A percentile compares a stretch with the other conserved stretches of the same genome.
These are phyloP conservation scores for Hoplodrina blanda DNA, from an alignment of 2,888 invertebrate species.

Conservation along the genomic window DNA sequence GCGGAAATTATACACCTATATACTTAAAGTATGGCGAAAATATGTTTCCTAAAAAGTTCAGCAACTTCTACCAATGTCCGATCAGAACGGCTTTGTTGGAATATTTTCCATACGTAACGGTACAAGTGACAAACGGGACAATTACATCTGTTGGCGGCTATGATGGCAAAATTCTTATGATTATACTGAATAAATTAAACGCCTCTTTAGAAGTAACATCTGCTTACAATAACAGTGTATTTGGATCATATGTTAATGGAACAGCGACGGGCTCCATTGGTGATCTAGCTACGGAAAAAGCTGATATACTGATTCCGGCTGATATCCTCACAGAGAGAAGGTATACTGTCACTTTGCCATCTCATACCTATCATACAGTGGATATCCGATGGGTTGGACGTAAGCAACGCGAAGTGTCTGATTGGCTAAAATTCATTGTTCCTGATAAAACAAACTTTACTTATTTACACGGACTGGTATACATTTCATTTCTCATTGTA, in stretches of 20 bases:
- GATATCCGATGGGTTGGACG: constrained; percentile 76
- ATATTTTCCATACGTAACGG: constrained; percentile 65
- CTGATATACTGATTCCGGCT: constrained; percentile 74
- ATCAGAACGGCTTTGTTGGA: constrained; percentile 66
- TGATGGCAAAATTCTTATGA: constrained; percentile 68
- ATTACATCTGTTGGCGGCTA: constrained; percentile 68
- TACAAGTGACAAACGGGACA: constrained; percentile 62
- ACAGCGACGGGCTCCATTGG: constrained; percentile 66
- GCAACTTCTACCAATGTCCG: constrained; percentile 76
- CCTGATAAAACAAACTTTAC: constrained; percentile 72
- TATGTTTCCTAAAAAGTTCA: constrained; percentile 74
- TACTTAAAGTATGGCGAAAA: constrained; percentile 55
- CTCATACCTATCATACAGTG: constrained; percentile 65
- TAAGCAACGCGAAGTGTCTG: constrained; percentile 68
- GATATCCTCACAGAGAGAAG: constrained; percentile 65
- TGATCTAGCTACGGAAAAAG: constrained; percentile 67
- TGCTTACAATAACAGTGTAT: constrained; percentile 50
- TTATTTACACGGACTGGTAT: constrained; percentile 64
- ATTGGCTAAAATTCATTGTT: constrained; percentile 73
- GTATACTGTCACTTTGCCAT: constrained; percentile 67
- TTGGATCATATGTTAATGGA: constrained; percentile 67
- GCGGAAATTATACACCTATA: constrained; percentile 71
- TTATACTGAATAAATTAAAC: constrained; percentile 69
- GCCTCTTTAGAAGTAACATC: constrained; percentile 68
- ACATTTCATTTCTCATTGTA: constrained; percentile 60